Evolutionary conservation across 2,113 vertebrate species (phyloP), one percentile per base, ranked within the genome.

Genomic region (Poeciliopsis retropinna): DNA sequence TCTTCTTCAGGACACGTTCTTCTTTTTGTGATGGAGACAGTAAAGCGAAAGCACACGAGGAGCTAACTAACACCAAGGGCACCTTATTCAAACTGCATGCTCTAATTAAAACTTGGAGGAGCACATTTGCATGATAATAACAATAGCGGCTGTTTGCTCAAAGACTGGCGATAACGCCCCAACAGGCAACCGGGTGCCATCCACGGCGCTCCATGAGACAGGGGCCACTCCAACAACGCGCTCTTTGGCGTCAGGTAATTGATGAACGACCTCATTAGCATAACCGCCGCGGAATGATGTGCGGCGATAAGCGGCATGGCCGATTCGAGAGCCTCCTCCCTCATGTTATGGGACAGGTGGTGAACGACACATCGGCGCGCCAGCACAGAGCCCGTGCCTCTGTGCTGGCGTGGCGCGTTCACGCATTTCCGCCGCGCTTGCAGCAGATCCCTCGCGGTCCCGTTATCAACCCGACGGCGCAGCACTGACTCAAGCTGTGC

Each of bases 91-190:
- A 28, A 74, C 51, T 11, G 62, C 60, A 69, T 47, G 62, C 54
- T 69, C 61, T 83, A 83, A 88, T 81, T 85, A 71, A 31, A 74
- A 72, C 80, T 51, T 44, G 7, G 61, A 78, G 73, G 57, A 15
- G 27, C 31, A 32, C 30, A 87, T 90, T 88, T 87, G 82, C 88
- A 91, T 85, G 80, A 79, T 86, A 88, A 85, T 15, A 34, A 37
- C 2, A 37, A 37, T 37, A 37, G 34, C 34, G 60, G 54, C 30
- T 31, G 14, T 86, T 83, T 77, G 87, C 71, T 74, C 27, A 51
- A 61, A 75, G 77, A 85, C 67, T n/a, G 67, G 70, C 1, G 29
- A 85, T 84, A 76, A 83, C 51, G 64, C 27, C 44, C 44, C 2
- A 22, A 31, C 67, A 67, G 39, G 69, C 70, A 70, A 57, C 57